A percentile compares a stretch with the other conserved stretches of the same genome.
Evolutionary conservation across 2,888 invertebrate genomes (phyloP).

Genomic region (Allolobophora icterica): DNA sequence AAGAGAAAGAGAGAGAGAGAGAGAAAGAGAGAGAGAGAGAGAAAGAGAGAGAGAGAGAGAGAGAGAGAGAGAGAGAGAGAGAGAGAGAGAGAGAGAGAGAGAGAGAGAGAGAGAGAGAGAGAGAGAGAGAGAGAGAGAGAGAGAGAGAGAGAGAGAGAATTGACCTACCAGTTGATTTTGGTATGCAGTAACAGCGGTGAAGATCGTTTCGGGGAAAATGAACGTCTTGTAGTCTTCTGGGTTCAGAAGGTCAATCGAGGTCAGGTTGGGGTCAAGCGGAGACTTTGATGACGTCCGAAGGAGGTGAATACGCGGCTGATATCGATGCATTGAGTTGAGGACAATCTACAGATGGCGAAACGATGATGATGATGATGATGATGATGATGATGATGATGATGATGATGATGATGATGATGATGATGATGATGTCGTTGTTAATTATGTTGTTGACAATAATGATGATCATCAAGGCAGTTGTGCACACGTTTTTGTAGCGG

Average conservation of each 20-base stretch:
- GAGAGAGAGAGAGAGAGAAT: too few relatives aligned
- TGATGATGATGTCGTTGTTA: neutral
- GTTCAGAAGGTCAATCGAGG: slow-evolving; percentile 29
- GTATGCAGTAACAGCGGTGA: slow-evolving; percentile 98
- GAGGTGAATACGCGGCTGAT: slow-evolving; percentile 96
- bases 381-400: neutral
- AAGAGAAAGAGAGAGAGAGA: too few relatives aligned
- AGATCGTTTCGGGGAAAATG: slow-evolving; percentile 95
- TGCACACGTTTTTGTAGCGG: neutral
- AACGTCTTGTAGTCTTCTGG: slow-evolving; percentile 78
- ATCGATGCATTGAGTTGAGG: slow-evolving; percentile 98
- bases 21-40: too few relatives aligned
- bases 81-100: too few relatives aligned
- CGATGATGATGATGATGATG: neutral
- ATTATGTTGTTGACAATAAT: too few relatives aligned
- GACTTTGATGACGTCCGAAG: slow-evolving; percentile 72
- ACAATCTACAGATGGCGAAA: slow-evolving; percentile 82
- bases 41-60: too few relatives aligned
- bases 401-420: neutral
- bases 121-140: too few relatives aligned
- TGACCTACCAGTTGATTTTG: slow-evolving; percentile 89
- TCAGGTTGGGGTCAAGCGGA: neutral
- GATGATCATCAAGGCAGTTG: neutral
- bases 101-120: too few relatives aligned
- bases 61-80: too few relatives aligned